Conservation (phyloP, 37 sponge, comb jelly and placozoan genomes). For the Spongilla lacustris region DNA sequence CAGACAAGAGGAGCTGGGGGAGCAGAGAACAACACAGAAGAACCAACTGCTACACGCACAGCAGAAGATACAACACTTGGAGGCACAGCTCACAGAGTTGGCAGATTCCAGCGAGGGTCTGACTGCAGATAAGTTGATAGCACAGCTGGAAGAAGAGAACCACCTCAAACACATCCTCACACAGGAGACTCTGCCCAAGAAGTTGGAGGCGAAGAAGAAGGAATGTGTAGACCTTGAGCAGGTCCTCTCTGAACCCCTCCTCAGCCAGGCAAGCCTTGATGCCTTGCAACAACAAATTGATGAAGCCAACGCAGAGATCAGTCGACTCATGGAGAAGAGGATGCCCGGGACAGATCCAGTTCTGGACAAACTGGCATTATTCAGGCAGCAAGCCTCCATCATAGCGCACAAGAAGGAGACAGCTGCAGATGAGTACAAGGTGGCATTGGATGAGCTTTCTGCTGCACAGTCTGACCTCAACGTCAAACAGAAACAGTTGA, state of each 20-base stretch:
- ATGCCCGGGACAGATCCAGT: conserved; percentile 78
- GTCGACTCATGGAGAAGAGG: conserved; percentile 74
- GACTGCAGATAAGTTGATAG: conserved; percentile 71
- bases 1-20: conserved; percentile 43
- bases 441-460: conserved; percentile 70
- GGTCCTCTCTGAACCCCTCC: conserved; percentile 83
- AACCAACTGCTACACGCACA: conserved; percentile 77
- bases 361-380: conserved; percentile 89
- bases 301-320: conserved; percentile 64
- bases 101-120: conserved; percentile 39
- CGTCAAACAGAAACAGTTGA: conserved; percentile 45
- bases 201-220: conserved; percentile 53
- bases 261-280: conserved; percentile 81
- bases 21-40: conserved; percentile 76
- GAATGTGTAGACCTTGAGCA: conserved; percentile 76
- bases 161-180: conserved; percentile 63
- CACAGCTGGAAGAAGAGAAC: conserved; percentile 82
- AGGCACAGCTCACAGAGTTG: conserved; percentile 72
- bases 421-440: conserved; percentile 59
- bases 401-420: conserved; percentile 81
- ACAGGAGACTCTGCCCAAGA: conserved; percentile 82
- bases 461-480: conserved; percentile 51
- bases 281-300: conserved; percentile 65
- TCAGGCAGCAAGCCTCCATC: conserved; percentile 93
- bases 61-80: conserved; percentile 57